Percentiles rank a stretch among this genome's conserved stretches.
Evolutionary conservation across 1,140 invertebrate species (phyloP).

Genomic region (Carcinoscorpius rotundicauda): DNA sequence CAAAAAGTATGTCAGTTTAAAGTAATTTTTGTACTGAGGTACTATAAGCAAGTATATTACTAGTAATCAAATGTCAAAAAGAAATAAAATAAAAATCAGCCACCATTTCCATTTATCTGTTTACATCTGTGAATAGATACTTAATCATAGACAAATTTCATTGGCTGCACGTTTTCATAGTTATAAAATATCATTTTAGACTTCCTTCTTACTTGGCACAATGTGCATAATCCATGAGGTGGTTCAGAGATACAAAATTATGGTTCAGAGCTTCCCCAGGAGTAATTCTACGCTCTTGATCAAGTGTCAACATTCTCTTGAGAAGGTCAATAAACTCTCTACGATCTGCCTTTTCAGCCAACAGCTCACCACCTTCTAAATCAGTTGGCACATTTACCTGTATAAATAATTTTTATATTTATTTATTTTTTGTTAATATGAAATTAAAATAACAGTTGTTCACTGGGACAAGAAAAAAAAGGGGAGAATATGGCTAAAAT

Average conservation of each 20-base stretch:
- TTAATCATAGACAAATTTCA: too few relatives aligned
- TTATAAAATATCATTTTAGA: too few relatives aligned
- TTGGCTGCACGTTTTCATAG: too few relatives aligned
- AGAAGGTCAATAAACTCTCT: slow-evolving; percentile 92
- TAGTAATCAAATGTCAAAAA: too few relatives aligned
- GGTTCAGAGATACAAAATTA: slow-evolving; percentile 80
- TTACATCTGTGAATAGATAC: too few relatives aligned
- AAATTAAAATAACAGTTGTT: not conserved
- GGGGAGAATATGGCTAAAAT: not conserved
- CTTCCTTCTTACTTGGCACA: slow-evolving; percentile 36
- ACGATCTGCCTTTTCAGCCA: slow-evolving; percentile 90
- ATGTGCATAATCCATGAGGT: slow-evolving; percentile 90
- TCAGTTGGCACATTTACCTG: slow-evolving; percentile 90
- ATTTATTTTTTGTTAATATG: not conserved
- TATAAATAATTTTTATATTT: not conserved
- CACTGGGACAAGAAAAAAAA: not conserved
- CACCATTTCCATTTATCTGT: too few relatives aligned
- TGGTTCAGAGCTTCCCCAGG: slow-evolving; percentile 90
- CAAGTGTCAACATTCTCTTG: slow-evolving; percentile 94
- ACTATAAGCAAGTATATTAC: too few relatives aligned
- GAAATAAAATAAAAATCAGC: too few relatives aligned
- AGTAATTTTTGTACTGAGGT: too few relatives aligned
- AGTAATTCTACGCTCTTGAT: slow-evolving; percentile 87
- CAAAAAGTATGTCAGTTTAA: too few relatives aligned
- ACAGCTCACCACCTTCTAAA: slow-evolving; percentile 81